Base-by-base conservation (phyloP, 2,113 vertebrate species). In the Nyctereutes procyonoides region DNA sequence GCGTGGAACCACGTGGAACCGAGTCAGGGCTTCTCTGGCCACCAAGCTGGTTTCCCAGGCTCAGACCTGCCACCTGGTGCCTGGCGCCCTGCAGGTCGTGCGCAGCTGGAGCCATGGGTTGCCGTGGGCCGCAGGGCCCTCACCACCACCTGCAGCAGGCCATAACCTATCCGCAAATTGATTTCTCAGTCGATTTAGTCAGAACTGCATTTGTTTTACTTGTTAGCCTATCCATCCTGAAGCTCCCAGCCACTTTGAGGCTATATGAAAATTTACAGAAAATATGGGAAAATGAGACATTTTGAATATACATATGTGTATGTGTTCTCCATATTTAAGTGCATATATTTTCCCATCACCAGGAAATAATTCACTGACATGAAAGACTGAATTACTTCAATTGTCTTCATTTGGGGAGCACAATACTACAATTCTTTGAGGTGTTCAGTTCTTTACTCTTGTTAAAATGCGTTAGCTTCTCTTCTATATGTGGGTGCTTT, bases 341-440 rank as follows among this genome's bases (percentile, higher is more conserved):
- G 26, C 0, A 53, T 74, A 85, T n/a, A 76, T 67, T 80, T 77
- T 76, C 53, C 93, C 2, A 26, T 62, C 74, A 53, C 55, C 48
- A 83, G 76, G 26, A 88, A 85, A 73, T 84, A 94, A 96, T 65
- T 96, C 32, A 81, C 51, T 56, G 51, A 51, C 62, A 43, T 24
- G 24, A 86, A 95, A 86, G 26, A 76, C 13, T 55, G 8, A 76
- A 77, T 90, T 86, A 9, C 35, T 84, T 84, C 43, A 35, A 55
- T 80, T 79, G n/a, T 77, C 38, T 79, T 81, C 53, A 69, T n/a
- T 93, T 92, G 32, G 65, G 43, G 43, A 60, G 11, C 62, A 20
- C 85, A 32, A 53, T 86, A 14, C 62, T 74, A 63, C 14, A 81
- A 32, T 90, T 74, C 2, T 79, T 15, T 56, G 65, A 74, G 5